These are phyloP conservation scores for Stercorarius parasiticus DNA, from an alignment of 2,113 vertebrate species.

Conservation along the genomic window DNA sequence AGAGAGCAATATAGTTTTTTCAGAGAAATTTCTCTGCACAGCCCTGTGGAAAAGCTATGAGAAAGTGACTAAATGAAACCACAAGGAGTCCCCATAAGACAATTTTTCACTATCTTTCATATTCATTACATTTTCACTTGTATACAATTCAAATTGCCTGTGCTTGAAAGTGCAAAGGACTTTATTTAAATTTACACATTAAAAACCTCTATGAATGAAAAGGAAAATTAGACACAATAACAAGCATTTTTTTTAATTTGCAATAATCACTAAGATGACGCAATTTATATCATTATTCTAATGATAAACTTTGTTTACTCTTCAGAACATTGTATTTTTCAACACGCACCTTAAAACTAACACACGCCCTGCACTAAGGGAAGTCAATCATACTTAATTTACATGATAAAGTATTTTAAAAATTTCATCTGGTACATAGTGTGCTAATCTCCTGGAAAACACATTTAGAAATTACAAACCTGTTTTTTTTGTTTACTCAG, in stretches of 20 bases:
- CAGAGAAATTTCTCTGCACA: neutral
- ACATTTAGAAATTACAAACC: neutral
- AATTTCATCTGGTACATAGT: neutral
- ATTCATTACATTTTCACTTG: neutral
- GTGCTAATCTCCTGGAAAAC: neutral
- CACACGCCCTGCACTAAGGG: neutral
- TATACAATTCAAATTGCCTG: neutral
- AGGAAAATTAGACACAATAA: neutral
- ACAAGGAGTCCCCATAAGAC: conserved; percentile 60
- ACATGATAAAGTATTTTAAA: neutral
- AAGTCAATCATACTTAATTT: neutral
- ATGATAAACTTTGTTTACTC: neutral
- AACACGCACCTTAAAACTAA: neutral
- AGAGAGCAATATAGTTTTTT: neutral
- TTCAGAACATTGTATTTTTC: neutral
- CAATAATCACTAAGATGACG: neutral
- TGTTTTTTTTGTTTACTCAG: neutral
- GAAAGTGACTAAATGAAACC: conserved; percentile 40
- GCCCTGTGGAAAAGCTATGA: neutral
- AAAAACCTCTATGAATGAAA: conserved; percentile 17
- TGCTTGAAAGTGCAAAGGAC: conserved; percentile 9
- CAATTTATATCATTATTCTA: neutral
- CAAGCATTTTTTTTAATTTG: neutral
- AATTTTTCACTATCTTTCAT: conserved; percentile 11
- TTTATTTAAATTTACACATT: conserved; percentile 6